Base-by-base conservation (phyloP, 2,113 vertebrate species). In the Agelaius phoeniceus region DNA sequence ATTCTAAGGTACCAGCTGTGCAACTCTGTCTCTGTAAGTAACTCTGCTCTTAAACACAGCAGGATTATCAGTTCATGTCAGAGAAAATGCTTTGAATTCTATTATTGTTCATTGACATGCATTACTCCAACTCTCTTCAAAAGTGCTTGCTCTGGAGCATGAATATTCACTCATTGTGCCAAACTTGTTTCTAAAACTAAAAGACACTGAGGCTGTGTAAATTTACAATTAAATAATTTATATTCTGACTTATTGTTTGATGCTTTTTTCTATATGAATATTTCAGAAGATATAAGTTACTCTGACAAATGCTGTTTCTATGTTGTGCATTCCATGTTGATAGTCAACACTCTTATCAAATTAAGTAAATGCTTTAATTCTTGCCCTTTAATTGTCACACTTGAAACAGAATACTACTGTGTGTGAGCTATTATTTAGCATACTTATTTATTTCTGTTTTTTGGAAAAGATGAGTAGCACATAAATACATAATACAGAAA, bases 61-160 rank as follows among this genome's bases (percentile, higher is more conserved):
- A 85, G 54, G 37, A 85, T 77, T 85, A 93, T 55, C 51, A 59
- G 23, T 83, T 88, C 75, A n/a, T 44, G 18, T 57, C 20, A 43
- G 16, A 86, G 39, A 94, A 95, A 90, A 73, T 75, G 33, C 43
- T 84, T 93, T 62, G 54, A 94, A 89, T 87, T 67, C 58, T 37
- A 27, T 62, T 85, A 55, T 11, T n/a, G 41, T 75, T 89, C 52
- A 44, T 11, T 92, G 76, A 35, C 28, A 52, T 27, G 27, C 46
- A 87, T 55, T 75, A 55, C 26, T 75, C 44, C 65, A 76, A 37
- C 37, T 87, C 37, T 28, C 39, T 73, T 54, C 39, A 63, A 80
- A 85, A 73, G 48, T 30, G 51, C 28, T 67, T 89, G 51, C 15
- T 92, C 62, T 84, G 55, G n/a, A 87, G n/a, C 0, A 2, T 81